Evolutionary conservation across 2,113 vertebrate genomes (phyloP).

Genomic region (Arenaria interpres): DNA sequence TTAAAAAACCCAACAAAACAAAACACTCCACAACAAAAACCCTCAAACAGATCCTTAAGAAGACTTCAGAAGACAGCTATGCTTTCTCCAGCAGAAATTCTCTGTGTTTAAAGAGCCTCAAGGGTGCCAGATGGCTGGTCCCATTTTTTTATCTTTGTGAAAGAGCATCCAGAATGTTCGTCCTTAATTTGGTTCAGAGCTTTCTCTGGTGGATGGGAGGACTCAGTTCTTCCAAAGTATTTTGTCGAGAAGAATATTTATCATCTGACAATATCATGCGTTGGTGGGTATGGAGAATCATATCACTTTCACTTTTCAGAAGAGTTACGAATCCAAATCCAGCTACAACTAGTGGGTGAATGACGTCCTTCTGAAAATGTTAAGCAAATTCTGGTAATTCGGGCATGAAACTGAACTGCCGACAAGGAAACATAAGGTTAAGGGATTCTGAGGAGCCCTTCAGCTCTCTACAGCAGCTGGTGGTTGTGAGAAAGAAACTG

Average conservation of each 20-base stretch:
- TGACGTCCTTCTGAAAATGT: conserved; percentile 61
- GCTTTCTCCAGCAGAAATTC: neutral
- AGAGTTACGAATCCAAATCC: conserved; percentile 31
- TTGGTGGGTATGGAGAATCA: conserved; percentile 8
- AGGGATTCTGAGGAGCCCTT: conserved; percentile 44
- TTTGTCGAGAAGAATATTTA: conserved; percentile 45
- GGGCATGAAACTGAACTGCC: conserved; percentile 39
- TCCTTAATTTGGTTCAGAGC: conserved; percentile 23
- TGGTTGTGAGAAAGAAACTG: neutral
- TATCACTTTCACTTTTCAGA: conserved; percentile 1
- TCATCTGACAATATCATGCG: conserved; percentile 33
- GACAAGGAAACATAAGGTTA: conserved; percentile 45
- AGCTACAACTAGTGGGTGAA: conserved; percentile 44
- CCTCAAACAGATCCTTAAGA: neutral
- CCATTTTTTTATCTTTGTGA: neutral
- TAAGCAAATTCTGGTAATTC: conserved; percentile 50
- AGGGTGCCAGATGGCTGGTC: conserved; percentile 17
- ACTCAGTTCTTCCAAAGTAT: neutral
- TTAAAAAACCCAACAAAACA: neutral
- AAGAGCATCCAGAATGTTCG: conserved; percentile 33
- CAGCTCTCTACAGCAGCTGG: conserved; percentile 35
- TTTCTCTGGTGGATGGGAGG: conserved; percentile 1
- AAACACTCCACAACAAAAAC: neutral
- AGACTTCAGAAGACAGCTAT: neutral
- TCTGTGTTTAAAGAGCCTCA: neutral